Percentiles rank a stretch among this genome's conserved stretches.
Evolutionary conservation across 2,888 invertebrate genomes (phyloP).

Genomic region (Rapana venosa): DNA sequence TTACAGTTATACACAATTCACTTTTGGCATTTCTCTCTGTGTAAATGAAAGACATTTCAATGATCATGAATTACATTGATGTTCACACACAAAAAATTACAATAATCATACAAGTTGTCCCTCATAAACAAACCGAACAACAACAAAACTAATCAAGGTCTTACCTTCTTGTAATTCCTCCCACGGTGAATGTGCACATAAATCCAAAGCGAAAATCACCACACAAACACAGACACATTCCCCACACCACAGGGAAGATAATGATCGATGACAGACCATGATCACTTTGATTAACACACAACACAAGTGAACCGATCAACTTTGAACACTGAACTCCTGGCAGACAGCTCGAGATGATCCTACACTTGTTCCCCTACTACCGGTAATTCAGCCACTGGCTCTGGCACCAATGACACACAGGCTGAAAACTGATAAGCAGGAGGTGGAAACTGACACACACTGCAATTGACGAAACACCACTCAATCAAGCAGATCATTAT

Average conservation of each 20-base stretch:
- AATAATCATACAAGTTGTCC: background rate
- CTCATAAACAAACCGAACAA: background rate
- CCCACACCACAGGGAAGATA: background rate
- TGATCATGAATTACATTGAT: background rate
- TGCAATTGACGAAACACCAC: conserved; percentile 1
- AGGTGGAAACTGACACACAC: conserved; percentile 18
- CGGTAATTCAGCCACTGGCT: background rate
- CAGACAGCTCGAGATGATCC: background rate
- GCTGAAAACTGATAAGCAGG: background rate
- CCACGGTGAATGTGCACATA: background rate
- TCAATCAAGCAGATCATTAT: background rate
- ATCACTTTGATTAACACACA: background rate
- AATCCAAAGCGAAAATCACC: conserved; percentile 20
- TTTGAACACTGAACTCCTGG: background rate
- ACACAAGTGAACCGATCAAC: background rate
- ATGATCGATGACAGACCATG: background rate
- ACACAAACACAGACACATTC: conserved; percentile 9
- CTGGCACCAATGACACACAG: background rate
- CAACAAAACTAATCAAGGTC: background rate
- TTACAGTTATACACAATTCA: background rate
- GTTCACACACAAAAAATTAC: background rate
- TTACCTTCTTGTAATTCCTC: background rate
- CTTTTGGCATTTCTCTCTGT: background rate
- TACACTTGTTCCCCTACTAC: background rate
- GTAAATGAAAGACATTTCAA: background rate